Evolutionary conservation across 2,797 vertebrate species (phyloP).

Genomic region (Graptemys geographica): DNA sequence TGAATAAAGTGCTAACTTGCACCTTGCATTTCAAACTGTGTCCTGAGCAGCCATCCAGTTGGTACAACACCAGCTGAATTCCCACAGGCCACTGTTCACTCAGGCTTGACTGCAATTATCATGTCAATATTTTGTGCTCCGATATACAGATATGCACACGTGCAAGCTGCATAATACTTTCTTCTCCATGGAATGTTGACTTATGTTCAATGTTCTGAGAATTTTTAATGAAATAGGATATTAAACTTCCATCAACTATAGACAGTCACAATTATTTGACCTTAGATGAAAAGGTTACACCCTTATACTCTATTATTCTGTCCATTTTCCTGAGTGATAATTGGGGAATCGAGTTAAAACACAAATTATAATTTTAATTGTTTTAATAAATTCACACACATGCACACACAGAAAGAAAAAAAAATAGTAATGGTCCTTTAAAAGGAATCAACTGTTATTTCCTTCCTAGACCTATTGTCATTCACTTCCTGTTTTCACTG

Average conservation of each 20-base stretch:
- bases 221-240: conserved; percentile 84
- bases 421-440: not conserved
- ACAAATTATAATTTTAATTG: not conserved
- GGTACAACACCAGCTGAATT: conserved; percentile 92
- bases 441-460: conserved; percentile 7
- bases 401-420: not conserved
- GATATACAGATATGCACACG: conserved; percentile 89
- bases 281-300: conserved; percentile 72
- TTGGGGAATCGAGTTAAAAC: not conserved
- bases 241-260: conserved; percentile 81
- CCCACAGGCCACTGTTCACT: conserved; percentile 87
- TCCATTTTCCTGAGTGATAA: conserved; percentile 4
- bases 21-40: conserved; percentile 92
- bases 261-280: conserved; percentile 78
- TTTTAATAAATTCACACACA: not conserved
- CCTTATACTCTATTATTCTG: conserved; percentile 45
- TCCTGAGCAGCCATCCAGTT: conserved; percentile 97
- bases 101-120: conserved; percentile 98
- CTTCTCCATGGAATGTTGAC: conserved; percentile 87
- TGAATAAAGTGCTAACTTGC: conserved; percentile 92
- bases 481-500: not conserved
- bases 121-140: conserved; percentile 96
- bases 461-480: not conserved
- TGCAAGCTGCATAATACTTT: conserved; percentile 87
- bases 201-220: conserved; percentile 82